phyloP scores from a whole-genome alignment of 2,797 vertebrate genomes.

The Gila robusta region DNA sequence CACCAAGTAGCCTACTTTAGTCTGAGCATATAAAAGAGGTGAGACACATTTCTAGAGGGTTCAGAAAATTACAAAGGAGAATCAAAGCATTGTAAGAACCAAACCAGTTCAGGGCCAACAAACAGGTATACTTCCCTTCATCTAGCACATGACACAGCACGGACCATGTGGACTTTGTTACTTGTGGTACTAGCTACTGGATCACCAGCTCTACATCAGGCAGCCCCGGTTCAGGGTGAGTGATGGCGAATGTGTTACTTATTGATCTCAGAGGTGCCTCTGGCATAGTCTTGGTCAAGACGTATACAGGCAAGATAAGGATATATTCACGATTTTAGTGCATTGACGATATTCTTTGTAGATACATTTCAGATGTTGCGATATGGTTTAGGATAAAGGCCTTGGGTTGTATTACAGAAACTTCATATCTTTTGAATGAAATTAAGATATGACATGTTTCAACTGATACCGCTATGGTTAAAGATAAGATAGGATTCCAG shows the following conservation, averaged over 20 bases:
- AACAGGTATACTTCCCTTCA: not conserved
- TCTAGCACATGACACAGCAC: not conserved
- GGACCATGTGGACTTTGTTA: constrained; percentile 56
- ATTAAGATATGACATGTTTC: constrained; percentile 18
- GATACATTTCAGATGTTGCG: not conserved
- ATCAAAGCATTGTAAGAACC: constrained; percentile 23
- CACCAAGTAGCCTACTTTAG: constrained; percentile 32
- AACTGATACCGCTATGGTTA: not conserved
- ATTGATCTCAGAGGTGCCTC: not conserved
- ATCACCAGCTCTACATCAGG: constrained; percentile 38
- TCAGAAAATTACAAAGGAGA: constrained; percentile 36
- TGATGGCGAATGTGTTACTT: constrained; percentile 23
- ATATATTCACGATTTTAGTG: not conserved
- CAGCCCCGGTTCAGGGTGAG: constrained; percentile 52
- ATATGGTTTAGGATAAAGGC: not conserved
- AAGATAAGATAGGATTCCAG: not conserved
- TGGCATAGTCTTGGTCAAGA: not conserved
- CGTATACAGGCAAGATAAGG: not conserved
- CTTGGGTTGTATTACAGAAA: not conserved
- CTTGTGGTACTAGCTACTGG: constrained; percentile 41
- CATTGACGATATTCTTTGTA: not conserved
- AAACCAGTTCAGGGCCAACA: not conserved
- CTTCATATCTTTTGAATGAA: not conserved
- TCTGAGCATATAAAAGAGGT: constrained; percentile 59
- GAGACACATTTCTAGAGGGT: constrained; percentile 20